Evolutionary conservation across 2,888 invertebrate genomes (phyloP), one percentile per base, ranked within the genome.

Genomic region (Cephus sareptanus): DNA sequence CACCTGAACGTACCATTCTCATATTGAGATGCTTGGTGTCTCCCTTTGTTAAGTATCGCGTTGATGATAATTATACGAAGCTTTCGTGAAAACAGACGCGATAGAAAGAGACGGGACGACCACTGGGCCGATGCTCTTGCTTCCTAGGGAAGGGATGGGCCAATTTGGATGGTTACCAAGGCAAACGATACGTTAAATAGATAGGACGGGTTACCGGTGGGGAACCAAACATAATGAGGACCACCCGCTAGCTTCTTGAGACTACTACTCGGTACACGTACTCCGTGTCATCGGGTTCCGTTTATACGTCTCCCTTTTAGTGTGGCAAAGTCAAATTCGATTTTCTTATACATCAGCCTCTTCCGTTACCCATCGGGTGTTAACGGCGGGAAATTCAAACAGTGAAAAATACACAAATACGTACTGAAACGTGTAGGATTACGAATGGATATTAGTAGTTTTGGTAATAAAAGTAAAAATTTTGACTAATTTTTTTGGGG

Each of bases 141-240:
- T 35, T n/a, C 30, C 69, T 31, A 74, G 88, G 87, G 88, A 85
- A 85, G 85, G 86, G 87, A 86, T 86, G 88, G 87, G 88, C 91
- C 90, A 90, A 91, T 91, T 91, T 91, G 90, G 91, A 90, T 88
- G 90, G 89, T 90, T 90, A 91, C 91, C 91, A 90, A 90, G 90
- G 88, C 90, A 90, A 91, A 91, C 90, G 91, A 91, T 91, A 91
- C 91, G 90, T 91, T 91, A 89, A 90, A 91, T 90, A 91, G 91
- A 91, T 91, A 91, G 91, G 90, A 90, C 87, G 87, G 87, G 79
- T 84, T 83, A 85, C 83, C 89, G 81, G 89, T 85, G 86, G 88
- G 89, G 89, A 87, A 85, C 83, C 86, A 83, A 82, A 88, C 89
- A 87, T 91, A 91, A 91, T 91, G 91, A 91, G 91, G 91, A 91